phyloP scores from a whole-genome alignment of 2,113 vertebrate genomes.

The Vombatus ursinus region DNA sequence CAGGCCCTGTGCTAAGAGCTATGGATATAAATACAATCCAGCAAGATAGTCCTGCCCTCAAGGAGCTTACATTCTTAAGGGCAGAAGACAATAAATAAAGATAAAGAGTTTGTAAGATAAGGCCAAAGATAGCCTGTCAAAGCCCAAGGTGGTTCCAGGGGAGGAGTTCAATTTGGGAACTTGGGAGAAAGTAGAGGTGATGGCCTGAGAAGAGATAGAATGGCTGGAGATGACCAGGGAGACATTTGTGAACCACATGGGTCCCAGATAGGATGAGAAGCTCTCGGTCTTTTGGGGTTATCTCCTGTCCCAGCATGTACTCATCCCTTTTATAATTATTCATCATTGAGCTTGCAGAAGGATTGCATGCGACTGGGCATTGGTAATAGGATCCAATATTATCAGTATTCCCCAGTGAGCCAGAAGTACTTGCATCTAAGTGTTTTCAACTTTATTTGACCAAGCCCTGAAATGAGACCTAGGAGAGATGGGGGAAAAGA shows the following conservation, averaged over 20 bases:
- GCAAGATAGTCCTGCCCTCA: no score
- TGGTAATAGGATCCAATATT: constrained; percentile 25
- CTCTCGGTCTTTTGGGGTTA: not conserved
- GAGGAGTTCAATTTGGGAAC: not conserved
- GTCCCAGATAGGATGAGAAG: not conserved
- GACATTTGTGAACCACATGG: not conserved
- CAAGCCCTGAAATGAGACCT: constrained; percentile 3
- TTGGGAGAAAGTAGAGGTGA: not conserved
- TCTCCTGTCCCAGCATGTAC: not conserved
- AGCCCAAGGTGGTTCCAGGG: not conserved
- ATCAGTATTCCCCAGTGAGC: not conserved
- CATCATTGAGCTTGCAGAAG: not conserved
- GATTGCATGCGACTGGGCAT: not conserved
- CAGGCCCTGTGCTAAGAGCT: no score
- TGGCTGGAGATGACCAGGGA: not conserved
- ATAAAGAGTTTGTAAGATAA: not conserved
- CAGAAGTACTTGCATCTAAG: constrained; percentile 25
- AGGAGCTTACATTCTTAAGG: no score
- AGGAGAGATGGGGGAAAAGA: constrained; percentile 45
- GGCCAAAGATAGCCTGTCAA: not conserved
- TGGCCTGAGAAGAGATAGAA: not conserved
- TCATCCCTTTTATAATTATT: not conserved
- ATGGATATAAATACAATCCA: no score
- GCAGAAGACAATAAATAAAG: no score
- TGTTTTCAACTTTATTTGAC: constrained; percentile 42